Evolutionary conservation across 2,888 invertebrate species (phyloP).

Genomic region (Steromphala cineraria): DNA sequence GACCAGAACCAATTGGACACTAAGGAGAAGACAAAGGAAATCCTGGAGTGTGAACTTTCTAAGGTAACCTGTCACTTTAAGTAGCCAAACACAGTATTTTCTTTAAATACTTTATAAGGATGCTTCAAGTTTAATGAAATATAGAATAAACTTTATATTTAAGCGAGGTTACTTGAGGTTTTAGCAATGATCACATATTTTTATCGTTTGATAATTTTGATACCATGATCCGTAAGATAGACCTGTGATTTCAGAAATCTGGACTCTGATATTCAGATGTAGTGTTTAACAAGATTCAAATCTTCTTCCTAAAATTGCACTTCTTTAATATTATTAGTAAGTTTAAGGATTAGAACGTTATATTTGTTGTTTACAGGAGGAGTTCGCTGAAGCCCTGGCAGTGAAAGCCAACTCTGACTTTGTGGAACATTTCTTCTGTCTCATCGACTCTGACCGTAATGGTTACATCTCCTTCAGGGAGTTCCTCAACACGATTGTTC

Average conservation of each 20-base stretch:
- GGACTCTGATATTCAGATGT: too few relatives aligned
- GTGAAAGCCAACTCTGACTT: conserved; percentile 79
- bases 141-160: too few relatives aligned
- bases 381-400: conserved; percentile 81
- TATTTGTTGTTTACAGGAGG: conserved; percentile 64
- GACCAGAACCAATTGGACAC: conserved; percentile 53
- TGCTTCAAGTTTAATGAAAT: too few relatives aligned
- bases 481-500: conserved; percentile 80
- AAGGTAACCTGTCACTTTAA: conserved; percentile 57
- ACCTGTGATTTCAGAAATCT: too few relatives aligned
- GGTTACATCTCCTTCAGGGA: conserved; percentile 81
- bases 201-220: too few relatives aligned
- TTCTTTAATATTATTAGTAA: background rate
- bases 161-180: too few relatives aligned
- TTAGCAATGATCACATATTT: too few relatives aligned
- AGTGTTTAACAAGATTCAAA: too few relatives aligned
- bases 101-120: too few relatives aligned
- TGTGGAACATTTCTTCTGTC: conserved; percentile 79
- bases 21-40: conserved; percentile 62
- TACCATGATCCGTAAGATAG: too few relatives aligned
- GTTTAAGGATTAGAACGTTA: background rate
- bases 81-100: too few relatives aligned
- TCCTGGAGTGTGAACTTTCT: conserved; percentile 67
- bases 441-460: conserved; percentile 80
- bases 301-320: too few relatives aligned